phyloP scores from a whole-genome alignment of 2,113 vertebrate species.

The Salvelinus fontinalis region DNA sequence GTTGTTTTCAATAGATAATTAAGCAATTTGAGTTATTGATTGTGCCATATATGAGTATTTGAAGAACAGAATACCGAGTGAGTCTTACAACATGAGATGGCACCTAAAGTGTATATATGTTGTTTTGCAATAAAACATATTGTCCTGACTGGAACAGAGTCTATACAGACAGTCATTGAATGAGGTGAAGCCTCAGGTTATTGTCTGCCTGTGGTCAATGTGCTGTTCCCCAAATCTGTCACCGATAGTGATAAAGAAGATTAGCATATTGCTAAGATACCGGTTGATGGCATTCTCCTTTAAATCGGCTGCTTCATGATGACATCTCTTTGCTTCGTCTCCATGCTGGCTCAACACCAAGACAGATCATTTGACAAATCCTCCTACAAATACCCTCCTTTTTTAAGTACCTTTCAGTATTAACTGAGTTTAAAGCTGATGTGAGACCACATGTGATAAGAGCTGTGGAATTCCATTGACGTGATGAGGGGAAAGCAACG shows the following conservation, averaged over 20 bases:
- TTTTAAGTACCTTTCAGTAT: neutral
- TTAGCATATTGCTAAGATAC: conserved; percentile 75
- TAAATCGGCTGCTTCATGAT: conserved; percentile 24
- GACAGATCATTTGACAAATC: conserved; percentile 17
- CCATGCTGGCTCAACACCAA: conserved; percentile 22
- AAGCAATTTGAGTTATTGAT: neutral
- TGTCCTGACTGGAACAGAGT: neutral
- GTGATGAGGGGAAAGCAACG: conserved; percentile 1
- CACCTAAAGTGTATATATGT: neutral
- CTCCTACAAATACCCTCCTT: neutral
- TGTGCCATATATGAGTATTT: neutral
- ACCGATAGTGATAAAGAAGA: conserved; percentile 37
- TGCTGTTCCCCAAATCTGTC: conserved; percentile 6
- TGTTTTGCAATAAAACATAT: neutral
- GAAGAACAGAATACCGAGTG: neutral
- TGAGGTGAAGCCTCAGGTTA: conserved; percentile 10
- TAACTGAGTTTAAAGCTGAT: conserved; percentile 20
- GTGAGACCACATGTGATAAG: conserved; percentile 47
- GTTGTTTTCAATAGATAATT: neutral
- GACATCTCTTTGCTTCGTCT: conserved; percentile 45
- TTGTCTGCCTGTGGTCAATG: conserved; percentile 16
- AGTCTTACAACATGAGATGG: neutral
- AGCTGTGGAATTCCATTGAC: conserved; percentile 27
- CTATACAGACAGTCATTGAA: neutral
- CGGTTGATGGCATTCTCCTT: conserved; percentile 66